A percentile compares a stretch with the other conserved stretches of the same genome.
Evolutionary conservation across 2,113 vertebrate species (phyloP).

Genomic region (Anser brachyrhynchus): DNA sequence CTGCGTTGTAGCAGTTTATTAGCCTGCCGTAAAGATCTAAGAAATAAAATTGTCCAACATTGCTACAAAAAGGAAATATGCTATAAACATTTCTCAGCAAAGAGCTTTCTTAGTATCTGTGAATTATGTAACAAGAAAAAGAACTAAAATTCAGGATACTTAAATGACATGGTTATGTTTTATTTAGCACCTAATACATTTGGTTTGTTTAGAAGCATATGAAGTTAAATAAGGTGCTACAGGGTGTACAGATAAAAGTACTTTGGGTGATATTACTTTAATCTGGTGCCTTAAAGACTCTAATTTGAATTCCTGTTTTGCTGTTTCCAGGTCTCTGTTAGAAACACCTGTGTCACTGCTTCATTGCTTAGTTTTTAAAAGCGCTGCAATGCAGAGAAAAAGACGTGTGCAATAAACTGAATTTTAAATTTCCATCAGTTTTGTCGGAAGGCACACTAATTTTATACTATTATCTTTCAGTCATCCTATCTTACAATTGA

Average conservation of each 20-base stretch:
- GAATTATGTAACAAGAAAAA: background rate
- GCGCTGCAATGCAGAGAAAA: conserved; percentile 16
- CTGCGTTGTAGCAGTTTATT: background rate
- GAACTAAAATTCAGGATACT: background rate
- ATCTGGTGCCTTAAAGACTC: background rate
- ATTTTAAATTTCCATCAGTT: conserved; percentile 60
- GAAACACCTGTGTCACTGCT: background rate
- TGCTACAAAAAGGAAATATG: background rate
- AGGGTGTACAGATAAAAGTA: background rate
- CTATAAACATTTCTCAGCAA: background rate
- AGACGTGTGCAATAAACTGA: conserved; percentile 36
- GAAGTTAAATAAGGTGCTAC: background rate
- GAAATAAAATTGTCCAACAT: background rate
- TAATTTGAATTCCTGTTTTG: background rate
- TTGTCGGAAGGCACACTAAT: conserved; percentile 41
- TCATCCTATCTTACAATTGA: conserved; percentile 38
- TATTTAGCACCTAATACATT: background rate
- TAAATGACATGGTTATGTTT: background rate
- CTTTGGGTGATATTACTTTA: background rate
- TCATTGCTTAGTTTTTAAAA: conserved; percentile 12
- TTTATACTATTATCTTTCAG: conserved; percentile 59
- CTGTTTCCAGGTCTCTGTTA: background rate
- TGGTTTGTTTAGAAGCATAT: background rate
- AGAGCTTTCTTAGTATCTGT: background rate
- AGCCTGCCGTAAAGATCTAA: background rate